A percentile compares a stretch with the other conserved stretches of the same genome.
phyloP scores from a whole-genome alignment of 2,113 vertebrate genomes.

The Pseudolaguvia tuberculata region DNA sequence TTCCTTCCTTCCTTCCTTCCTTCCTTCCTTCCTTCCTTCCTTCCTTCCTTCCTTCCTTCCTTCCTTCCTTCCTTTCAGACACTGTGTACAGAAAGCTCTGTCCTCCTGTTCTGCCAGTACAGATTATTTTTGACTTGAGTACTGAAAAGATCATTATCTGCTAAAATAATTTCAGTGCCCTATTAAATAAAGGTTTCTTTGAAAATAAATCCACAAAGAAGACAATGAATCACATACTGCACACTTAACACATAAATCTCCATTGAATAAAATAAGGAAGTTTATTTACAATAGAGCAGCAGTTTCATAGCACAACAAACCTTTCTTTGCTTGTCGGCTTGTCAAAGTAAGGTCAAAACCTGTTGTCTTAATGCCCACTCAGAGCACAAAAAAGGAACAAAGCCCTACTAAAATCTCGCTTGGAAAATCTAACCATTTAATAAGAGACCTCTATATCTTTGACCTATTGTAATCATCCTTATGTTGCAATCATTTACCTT shows the following conservation, averaged over 20 bases:
- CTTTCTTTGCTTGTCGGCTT: too few species aligned
- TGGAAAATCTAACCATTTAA: conserved; percentile 16
- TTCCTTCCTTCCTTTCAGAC: conserved; percentile 34
- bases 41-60: too few species aligned
- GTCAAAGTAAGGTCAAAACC: conserved; percentile 65
- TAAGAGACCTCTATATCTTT: conserved; percentile 17
- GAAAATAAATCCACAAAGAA: conserved; percentile 19
- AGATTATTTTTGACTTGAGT: conserved; percentile 7
- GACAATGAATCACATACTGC: conserved; percentile 4
- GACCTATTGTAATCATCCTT: conserved; percentile 20
- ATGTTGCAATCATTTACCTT: conserved; percentile 8
- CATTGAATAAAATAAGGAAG: conserved; percentile 13
- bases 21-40: too few species aligned
- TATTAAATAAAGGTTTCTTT: too few species aligned
- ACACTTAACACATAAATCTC: neutral
- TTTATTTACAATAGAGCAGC: conserved; percentile 8
- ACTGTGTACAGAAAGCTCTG: conserved; percentile 27
- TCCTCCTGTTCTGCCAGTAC: conserved; percentile 9
- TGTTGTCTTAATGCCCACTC: conserved; percentile 60
- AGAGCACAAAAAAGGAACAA: conserved; percentile 53
- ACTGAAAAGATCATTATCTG: conserved; percentile 1
- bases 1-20: too few species aligned
- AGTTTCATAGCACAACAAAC: too few species aligned
- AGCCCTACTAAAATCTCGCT: conserved; percentile 4
- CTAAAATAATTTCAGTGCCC: too few species aligned